Evolutionary conservation across 2,888 invertebrate genomes (phyloP).

Genomic region (Hyposoter didymator): DNA sequence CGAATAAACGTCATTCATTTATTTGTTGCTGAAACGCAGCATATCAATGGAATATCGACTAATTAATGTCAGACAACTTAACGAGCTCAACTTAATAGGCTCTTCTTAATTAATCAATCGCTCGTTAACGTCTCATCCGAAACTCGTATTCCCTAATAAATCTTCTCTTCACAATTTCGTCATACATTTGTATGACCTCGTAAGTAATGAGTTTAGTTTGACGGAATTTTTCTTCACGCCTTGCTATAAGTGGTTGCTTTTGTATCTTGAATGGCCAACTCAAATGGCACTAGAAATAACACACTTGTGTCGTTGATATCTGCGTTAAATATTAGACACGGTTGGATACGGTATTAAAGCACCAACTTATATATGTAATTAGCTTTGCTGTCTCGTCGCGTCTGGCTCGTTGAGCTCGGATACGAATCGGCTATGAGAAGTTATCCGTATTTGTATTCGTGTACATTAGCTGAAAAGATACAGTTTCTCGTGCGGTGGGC

Average conservation of each 20-base stretch:
- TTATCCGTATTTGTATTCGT: background rate
- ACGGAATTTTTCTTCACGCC: background rate
- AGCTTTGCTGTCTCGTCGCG: constrained; percentile 38
- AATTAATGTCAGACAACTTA: background rate
- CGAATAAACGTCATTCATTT: no score
- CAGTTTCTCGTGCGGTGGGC: constrained; percentile 1
- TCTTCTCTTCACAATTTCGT: background rate
- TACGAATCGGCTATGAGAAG: constrained; percentile 25
- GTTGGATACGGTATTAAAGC: constrained; percentile 26
- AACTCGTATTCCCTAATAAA: background rate
- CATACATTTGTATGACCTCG: background rate
- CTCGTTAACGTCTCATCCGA: background rate
- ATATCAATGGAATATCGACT: background rate
- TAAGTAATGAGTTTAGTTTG: background rate
- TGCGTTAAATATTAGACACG: background rate
- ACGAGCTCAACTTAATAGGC: background rate
- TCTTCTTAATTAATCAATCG: background rate
- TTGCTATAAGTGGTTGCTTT: background rate
- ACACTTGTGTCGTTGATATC: background rate
- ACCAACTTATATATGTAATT: constrained; percentile 20
- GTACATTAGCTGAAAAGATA: constrained; percentile 28
- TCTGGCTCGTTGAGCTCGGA: constrained; percentile 48
- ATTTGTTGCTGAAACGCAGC: no score
- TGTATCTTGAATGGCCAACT: background rate
- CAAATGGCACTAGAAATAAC: background rate